Evolutionary conservation across 1,140 invertebrate genomes (phyloP).

Genomic region (Drosophila triauraria): DNA sequence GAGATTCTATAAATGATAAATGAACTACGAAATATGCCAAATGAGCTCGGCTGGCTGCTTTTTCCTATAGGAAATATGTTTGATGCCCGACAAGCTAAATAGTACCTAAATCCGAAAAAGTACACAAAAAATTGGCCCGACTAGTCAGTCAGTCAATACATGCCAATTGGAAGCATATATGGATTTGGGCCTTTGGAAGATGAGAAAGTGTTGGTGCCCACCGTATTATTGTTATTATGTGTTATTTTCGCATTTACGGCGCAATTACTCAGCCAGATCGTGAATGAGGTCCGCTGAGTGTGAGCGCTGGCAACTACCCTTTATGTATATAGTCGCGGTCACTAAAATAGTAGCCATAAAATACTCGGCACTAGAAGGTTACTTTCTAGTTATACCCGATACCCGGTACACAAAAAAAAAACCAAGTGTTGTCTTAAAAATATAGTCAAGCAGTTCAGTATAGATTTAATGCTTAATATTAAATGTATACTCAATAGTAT

Average conservation of each 20-base stretch:
- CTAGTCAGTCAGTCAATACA: slow-evolving; percentile 15
- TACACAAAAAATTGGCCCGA: slow-evolving; percentile 5
- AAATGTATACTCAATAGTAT: no score
- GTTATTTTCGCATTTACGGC: slow-evolving; percentile 43
- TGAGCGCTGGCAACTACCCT: background rate
- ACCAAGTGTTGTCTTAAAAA: no score
- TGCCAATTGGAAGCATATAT: background rate
- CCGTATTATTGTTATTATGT: background rate
- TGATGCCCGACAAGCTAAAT: slow-evolving; percentile 7
- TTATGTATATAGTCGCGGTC: slow-evolving; percentile 7
- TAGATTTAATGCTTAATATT: no score
- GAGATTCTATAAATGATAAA: slow-evolving; percentile 13
- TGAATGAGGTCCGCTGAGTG: slow-evolving; percentile 7
- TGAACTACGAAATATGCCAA: slow-evolving; percentile 16
- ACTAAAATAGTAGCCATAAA: background rate
- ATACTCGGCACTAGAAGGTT: no score
- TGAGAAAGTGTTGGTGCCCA: slow-evolving; percentile 7
- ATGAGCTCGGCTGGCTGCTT: slow-evolving; percentile 1
- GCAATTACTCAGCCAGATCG: slow-evolving; percentile 38
- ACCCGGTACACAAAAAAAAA: no score
- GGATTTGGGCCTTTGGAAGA: background rate
- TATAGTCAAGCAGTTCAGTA: no score
- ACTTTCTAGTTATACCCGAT: no score
- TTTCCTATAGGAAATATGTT: slow-evolving; percentile 14
- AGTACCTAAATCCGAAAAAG: slow-evolving; percentile 2